These are phyloP conservation scores for Ailurus styani DNA, from an alignment of 2,113 vertebrate genomes.

Conservation along the genomic window DNA sequence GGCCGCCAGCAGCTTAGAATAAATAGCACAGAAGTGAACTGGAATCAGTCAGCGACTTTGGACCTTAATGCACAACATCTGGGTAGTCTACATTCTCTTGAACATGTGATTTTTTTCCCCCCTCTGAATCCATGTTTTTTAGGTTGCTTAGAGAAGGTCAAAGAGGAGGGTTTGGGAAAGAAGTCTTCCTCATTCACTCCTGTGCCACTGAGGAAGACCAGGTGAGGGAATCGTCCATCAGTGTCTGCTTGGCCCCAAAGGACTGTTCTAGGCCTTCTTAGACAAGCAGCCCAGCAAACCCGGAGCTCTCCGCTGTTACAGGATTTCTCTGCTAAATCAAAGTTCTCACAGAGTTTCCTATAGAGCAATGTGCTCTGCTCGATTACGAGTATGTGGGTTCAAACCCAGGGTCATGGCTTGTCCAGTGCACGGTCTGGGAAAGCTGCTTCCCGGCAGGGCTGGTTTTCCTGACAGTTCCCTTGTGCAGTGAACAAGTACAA, in stretches of 20 bases:
- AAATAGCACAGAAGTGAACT: background rate
- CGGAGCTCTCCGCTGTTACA: background rate
- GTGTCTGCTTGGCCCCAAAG: background rate
- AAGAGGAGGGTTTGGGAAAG: background rate
- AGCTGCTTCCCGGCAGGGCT: background rate
- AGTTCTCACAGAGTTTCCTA: conserved; percentile 9
- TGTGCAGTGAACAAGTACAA: background rate
- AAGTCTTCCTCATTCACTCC: conserved; percentile 3
- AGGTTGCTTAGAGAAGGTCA: conserved; percentile 27
- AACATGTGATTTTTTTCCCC: background rate
- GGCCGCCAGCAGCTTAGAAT: background rate
- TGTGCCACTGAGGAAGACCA: background rate
- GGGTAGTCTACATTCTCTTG: background rate
- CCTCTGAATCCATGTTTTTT: background rate
- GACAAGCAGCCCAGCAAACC: conserved; percentile 46
- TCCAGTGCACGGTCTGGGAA: background rate
- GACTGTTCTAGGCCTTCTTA: conserved; percentile 29
- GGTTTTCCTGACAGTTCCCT: background rate
- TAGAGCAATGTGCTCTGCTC: background rate
- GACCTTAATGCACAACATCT: background rate
- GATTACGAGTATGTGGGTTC: background rate
- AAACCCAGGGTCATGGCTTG: conserved; percentile 11
- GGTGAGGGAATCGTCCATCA: background rate
- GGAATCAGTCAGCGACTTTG: background rate
- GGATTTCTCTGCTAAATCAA: conserved; percentile 36